Evolutionary conservation across 2,888 invertebrate species (phyloP).

Genomic region (Cremastinae sp.): DNA sequence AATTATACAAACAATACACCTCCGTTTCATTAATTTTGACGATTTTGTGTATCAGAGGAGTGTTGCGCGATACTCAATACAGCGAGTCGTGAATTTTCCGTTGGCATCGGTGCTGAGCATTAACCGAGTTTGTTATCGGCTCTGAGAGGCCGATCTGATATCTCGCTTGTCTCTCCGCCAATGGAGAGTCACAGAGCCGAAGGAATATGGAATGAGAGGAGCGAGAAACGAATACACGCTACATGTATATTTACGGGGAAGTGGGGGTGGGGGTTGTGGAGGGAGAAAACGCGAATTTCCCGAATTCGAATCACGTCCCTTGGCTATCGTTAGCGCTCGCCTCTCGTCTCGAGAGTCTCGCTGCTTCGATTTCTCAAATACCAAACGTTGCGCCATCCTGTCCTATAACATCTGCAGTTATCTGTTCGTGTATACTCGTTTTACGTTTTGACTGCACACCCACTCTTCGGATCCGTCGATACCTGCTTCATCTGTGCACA

Average conservation of each 20-base stretch:
- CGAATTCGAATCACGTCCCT: slow-evolving; percentile 72
- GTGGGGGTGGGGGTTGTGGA: slow-evolving; percentile 14
- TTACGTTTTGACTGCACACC: slow-evolving; percentile 24
- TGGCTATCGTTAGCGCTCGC: slow-evolving; percentile 71
- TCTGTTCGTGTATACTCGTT: slow-evolving; percentile 42
- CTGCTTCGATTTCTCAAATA: slow-evolving; percentile 57
- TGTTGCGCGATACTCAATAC: slow-evolving; percentile 31
- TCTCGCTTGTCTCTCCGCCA: slow-evolving; percentile 34
- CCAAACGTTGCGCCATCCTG: slow-evolving; percentile 34
- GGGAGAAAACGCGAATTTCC: slow-evolving; percentile 60
- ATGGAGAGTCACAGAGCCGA: slow-evolving; percentile 39
- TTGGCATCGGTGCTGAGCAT: slow-evolving; percentile 45
- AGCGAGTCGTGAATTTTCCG: slow-evolving; percentile 32
- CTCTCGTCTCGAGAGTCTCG: slow-evolving; percentile 58
- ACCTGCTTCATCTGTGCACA: slow-evolving; percentile 15
- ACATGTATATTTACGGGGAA: not conserved
- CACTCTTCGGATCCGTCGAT: slow-evolving; percentile 5
- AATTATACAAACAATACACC: slow-evolving; percentile 29
- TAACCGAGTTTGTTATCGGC: slow-evolving; percentile 55
- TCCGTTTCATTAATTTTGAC: slow-evolving; percentile 41
- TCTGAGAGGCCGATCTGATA: slow-evolving; percentile 47
- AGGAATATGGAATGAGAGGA: slow-evolving; percentile 33
- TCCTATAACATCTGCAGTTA: slow-evolving; percentile 30
- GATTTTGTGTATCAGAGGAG: slow-evolving; percentile 7
- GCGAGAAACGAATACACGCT: slow-evolving; percentile 2